Evolutionary conservation across 2,888 invertebrate genomes (phyloP).

Genomic region (Psococerastis gibbosa): DNA sequence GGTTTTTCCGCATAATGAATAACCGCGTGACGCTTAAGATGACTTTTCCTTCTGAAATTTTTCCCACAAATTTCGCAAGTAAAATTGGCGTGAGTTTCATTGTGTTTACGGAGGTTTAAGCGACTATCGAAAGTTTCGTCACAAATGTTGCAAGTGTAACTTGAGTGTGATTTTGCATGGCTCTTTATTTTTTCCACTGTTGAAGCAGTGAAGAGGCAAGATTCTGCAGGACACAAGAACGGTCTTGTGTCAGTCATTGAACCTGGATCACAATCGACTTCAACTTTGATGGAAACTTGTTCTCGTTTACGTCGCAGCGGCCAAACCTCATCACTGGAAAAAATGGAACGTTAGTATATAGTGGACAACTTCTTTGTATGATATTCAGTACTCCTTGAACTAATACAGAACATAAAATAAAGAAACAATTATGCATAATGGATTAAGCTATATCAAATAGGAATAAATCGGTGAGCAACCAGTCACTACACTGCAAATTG

Average conservation of each 20-base stretch:
- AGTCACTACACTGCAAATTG: too few species aligned
- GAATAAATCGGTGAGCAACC: too few species aligned
- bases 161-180: neutral
- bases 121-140: neutral
- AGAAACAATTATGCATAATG: too few species aligned
- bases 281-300: too few species aligned
- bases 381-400: too few species aligned
- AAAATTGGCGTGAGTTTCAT: slow-evolving; percentile 4
- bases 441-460: too few species aligned
- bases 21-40: slow-evolving; percentile 13
- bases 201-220: neutral
- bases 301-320: too few species aligned
- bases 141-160: neutral
- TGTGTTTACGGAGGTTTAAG: neutral
- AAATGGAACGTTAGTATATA: too few species aligned
- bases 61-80: slow-evolving; percentile 12
- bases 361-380: too few species aligned
- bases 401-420: too few species aligned
- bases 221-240: neutral
- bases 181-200: neutral
- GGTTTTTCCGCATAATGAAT: slow-evolving; percentile 16
- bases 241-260: too few species aligned
- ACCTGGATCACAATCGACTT: neutral
- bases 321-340: too few species aligned
- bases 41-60: slow-evolving; percentile 12